A percentile compares a stretch with the other conserved stretches of the same genome.
Conservation (phyloP, 2,888 invertebrate species). For the Trachelus troglodyta region DNA sequence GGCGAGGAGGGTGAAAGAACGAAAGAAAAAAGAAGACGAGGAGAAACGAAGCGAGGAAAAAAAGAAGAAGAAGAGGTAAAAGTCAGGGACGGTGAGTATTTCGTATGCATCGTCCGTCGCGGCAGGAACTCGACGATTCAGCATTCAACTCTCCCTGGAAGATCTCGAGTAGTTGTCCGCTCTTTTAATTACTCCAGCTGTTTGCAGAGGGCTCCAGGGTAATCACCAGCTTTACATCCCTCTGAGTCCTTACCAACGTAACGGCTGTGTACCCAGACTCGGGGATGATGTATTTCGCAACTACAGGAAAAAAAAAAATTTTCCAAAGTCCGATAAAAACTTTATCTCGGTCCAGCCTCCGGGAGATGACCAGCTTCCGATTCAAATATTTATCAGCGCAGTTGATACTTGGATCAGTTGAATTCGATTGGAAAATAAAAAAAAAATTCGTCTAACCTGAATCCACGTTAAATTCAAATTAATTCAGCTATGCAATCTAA, state of each 20-base stretch:
- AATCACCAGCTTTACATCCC: slow-evolving; percentile 23
- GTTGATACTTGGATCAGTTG: no score
- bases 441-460: no score
- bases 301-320: neutral
- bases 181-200: slow-evolving; percentile 24
- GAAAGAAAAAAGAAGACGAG: no score
- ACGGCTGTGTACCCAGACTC: slow-evolving; percentile 13
- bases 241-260: slow-evolving; percentile 15
- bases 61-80: no score
- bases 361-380: no score
- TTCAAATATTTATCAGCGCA: no score
- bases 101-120: slow-evolving; percentile 1
- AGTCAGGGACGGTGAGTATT: no score
- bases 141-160: slow-evolving; percentile 21
- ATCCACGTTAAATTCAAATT: no score
- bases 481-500: slow-evolving; percentile 11
- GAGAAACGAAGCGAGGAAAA: no score
- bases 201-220: slow-evolving; percentile 25
- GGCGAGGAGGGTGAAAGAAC: no score
- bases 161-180: slow-evolving; percentile 24
- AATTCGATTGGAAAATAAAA: no score
- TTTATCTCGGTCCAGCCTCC: no score
- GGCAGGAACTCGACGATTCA: slow-evolving; percentile 18
- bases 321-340: neutral
- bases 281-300: slow-evolving; percentile 15